Evolutionary conservation across 2,797 vertebrate species (phyloP).

Genomic region (Octomys mimax): DNA sequence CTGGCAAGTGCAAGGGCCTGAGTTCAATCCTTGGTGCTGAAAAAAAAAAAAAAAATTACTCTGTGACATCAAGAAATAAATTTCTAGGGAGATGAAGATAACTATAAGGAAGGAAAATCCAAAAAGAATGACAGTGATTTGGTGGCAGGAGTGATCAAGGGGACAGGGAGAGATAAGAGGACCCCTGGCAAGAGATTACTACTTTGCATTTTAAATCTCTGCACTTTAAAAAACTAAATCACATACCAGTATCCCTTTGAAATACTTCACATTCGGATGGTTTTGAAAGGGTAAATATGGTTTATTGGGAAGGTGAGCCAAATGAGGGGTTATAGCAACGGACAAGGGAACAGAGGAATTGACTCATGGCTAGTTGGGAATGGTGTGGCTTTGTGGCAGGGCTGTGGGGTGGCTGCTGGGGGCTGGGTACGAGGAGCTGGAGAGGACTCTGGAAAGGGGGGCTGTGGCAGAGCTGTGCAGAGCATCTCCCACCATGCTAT

Average conservation of each 20-base stretch:
- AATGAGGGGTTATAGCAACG: neutral
- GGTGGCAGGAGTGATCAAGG: neutral
- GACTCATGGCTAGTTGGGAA: neutral
- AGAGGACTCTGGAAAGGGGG: conserved; percentile 17
- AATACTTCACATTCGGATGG: neutral
- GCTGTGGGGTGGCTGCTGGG: neutral
- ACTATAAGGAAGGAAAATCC: conserved; percentile 3
- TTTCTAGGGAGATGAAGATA: neutral
- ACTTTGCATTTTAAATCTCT: neutral
- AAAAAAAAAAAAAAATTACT: too few relatives aligned
- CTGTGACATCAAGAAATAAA: neutral
- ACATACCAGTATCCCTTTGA: neutral
- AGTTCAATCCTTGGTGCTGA: too few relatives aligned
- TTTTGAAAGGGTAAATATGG: neutral
- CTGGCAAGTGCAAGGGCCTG: too few relatives aligned
- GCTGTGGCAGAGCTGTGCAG: conserved; percentile 8
- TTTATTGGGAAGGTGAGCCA: neutral
- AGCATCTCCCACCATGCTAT: neutral
- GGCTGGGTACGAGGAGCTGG: neutral
- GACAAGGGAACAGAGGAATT: neutral
- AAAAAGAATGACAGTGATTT: neutral
- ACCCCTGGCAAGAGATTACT: neutral
- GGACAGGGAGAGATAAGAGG: neutral
- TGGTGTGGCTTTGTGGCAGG: neutral
- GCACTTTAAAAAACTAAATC: neutral